Evolutionary conservation across 2,113 vertebrate species (phyloP).

Genomic region (Prunella himalayana): DNA sequence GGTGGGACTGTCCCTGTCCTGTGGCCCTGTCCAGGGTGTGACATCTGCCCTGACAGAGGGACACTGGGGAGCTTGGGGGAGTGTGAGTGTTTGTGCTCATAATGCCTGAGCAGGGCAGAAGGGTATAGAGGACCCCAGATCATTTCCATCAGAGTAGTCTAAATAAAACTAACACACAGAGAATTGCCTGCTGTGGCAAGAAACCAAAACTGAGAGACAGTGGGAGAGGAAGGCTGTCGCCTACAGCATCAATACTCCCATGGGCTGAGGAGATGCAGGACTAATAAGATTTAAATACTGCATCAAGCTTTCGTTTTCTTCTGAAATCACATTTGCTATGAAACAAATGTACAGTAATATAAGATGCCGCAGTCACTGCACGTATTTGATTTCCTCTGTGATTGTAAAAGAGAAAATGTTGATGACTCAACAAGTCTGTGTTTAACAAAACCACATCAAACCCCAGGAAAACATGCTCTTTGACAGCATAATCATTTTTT

Average conservation of each 20-base stretch:
- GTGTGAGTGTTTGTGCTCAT: fast-evolving
- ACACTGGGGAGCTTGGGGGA: neutral
- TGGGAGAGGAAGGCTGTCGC: neutral
- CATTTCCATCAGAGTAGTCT: neutral
- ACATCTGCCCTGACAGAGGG: neutral
- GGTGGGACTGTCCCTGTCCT: neutral
- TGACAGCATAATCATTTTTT: neutral
- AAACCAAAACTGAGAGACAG: neutral
- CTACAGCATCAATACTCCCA: neutral
- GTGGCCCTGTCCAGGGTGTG: neutral
- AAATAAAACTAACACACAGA: neutral
- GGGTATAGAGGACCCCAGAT: neutral
- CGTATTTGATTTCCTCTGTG: slow-evolving; percentile 22
- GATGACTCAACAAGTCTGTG: slow-evolving; percentile 35
- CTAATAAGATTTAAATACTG: slow-evolving; percentile 23
- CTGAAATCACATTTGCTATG: neutral
- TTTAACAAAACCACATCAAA: neutral
- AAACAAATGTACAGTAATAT: neutral
- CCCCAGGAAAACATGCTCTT: neutral
- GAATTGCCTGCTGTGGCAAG: neutral
- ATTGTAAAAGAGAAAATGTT: neutral
- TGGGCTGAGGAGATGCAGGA: neutral
- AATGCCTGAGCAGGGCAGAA: neutral
- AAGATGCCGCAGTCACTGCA: neutral
- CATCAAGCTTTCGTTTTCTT: slow-evolving; percentile 8